Conservation (phyloP, 2,113 vertebrate species). For the Montifringilla adamsi region DNA sequence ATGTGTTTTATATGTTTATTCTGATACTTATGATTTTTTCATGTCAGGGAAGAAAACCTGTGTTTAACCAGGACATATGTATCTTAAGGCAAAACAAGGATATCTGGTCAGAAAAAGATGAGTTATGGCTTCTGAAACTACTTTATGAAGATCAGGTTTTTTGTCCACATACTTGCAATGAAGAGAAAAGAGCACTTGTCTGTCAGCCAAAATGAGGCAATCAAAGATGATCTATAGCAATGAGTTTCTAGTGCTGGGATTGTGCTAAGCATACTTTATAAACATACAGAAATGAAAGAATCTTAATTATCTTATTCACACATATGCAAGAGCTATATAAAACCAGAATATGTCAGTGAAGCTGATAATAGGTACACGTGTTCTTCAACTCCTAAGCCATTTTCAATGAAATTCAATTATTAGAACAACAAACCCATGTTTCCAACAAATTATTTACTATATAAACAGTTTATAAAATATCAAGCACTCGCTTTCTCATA, state of each 20-base stretch:
- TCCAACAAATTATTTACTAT: not conserved
- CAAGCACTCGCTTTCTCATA: not conserved
- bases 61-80: not conserved
- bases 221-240: not conserved
- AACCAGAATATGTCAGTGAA: not conserved
- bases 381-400: not conserved
- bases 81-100: not conserved
- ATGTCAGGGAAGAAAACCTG: not conserved
- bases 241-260: not conserved
- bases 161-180: not conserved
- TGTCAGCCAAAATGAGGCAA: not conserved
- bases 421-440: not conserved
- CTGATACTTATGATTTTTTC: not conserved
- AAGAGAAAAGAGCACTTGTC: not conserved
- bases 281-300: not conserved
- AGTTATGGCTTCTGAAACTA: not conserved
- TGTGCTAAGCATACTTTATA: not conserved
- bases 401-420: not conserved
- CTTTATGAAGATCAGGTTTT: not conserved
- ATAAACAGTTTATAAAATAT: slow-evolving; percentile 7
- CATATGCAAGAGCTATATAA: not conserved
- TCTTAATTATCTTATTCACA: not conserved
- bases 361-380: not conserved
- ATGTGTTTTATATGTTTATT: not conserved
- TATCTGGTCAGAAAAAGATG: not conserved